Base-by-base conservation (phyloP, 2,888 invertebrate genomes). In the Leptinotarsa haldemani region DNA sequence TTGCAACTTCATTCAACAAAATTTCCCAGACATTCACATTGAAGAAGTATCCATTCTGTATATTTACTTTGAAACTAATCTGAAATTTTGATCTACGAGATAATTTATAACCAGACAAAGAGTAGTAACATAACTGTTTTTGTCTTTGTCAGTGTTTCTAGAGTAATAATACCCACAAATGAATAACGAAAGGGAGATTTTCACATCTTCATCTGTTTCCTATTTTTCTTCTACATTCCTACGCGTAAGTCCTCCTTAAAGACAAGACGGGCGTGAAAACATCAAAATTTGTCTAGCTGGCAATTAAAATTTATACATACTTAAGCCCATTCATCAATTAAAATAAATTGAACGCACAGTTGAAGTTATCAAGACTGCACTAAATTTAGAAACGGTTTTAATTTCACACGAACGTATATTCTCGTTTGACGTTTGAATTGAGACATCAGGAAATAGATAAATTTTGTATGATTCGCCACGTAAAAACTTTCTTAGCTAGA, bases 261-360 rank as follows among this genome's bases (percentile, higher is more conserved):
- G 25, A 61, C 61, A 13, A 30, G 3, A 30, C 30, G 30, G n/a
- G 13, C 61, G n/a, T 61, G 22, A 61, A 61, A 30, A 61, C 61
- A 64, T 68, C 47, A 70, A 67, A 70, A 72, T 70, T 73, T 74
- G 46, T 74, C 71, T 65, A 61, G 52, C 73, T 73, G 52, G 52
- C 73, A 77, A 77, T 77, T 77, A 73, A 77, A 77, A 77, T 75
- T 74, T 71, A 71, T 71, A 74, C 74, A 69, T 73, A 70, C 68
- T 73, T 74, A 65, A 75, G 68, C 74, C 30, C 77, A 73, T 77
- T 75, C 77, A 75, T 75, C 75, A 75, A 77, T 77, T 77, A 74
- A 77, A 69, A 74, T 72, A 71, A 77, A 75, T 77, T 77, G 71
- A 65, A 69, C 20, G 70, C 63, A 70, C 72, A 72, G 70, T 77